Conservation (phyloP, 2,888 invertebrate species). For the Polietes domitor region DNA sequence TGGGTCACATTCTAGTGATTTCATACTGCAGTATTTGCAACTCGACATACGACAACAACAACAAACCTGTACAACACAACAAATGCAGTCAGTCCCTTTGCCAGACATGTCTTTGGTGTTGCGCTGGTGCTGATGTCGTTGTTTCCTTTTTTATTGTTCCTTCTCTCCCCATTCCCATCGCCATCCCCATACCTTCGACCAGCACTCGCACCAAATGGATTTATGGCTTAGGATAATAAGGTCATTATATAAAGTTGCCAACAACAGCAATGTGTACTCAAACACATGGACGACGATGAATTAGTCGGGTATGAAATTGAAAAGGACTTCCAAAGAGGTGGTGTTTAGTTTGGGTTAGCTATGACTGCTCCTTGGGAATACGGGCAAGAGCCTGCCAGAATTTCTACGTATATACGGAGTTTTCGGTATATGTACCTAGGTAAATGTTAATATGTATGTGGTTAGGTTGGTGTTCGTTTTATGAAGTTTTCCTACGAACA, state of each 20-base stretch:
- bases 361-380: not conserved
- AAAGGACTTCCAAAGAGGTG: not conserved
- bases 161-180: slow-evolving; percentile 6
- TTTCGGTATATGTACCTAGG: no score
- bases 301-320: not conserved
- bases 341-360: not conserved
- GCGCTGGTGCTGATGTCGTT: slow-evolving; percentile 38
- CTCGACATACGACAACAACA: not conserved
- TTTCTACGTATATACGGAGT: no score
- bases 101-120: slow-evolving; percentile 60
- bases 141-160: not conserved
- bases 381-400: not conserved
- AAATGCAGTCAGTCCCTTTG: slow-evolving; percentile 59
- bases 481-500: no score
- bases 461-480: no score
- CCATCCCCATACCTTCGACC: not conserved
- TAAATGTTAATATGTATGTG: no score
- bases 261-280: slow-evolving; percentile 38
- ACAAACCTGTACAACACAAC: slow-evolving; percentile 35
- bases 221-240: slow-evolving; percentile 62
- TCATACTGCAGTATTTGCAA: slow-evolving; percentile 69
- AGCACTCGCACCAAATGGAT: slow-evolving; percentile 22
- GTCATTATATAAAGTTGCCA: slow-evolving; percentile 64
- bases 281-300: slow-evolving; percentile 15
- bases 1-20: slow-evolving; percentile 69